phyloP scores from a whole-genome alignment of 2,113 vertebrate genomes.

The Dendrocopos noguchii region DNA sequence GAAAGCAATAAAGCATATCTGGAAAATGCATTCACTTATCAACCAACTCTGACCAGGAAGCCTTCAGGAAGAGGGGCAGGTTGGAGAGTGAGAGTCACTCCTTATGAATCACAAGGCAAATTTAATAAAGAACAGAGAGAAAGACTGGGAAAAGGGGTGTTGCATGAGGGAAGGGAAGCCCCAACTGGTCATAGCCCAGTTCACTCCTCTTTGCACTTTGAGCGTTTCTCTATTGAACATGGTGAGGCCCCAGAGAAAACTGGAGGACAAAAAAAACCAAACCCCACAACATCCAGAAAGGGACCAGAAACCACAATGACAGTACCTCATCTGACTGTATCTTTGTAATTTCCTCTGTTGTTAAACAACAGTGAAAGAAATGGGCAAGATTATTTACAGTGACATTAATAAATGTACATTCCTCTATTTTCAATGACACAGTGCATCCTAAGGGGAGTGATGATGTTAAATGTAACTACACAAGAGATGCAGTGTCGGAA shows the following conservation, averaged over 20 bases:
- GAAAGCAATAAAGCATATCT: no score
- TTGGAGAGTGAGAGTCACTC: no score
- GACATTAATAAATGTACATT: not conserved
- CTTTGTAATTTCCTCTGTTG: conserved; percentile 91
- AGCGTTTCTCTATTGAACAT: not conserved
- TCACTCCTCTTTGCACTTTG: not conserved
- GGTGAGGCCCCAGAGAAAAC: not conserved
- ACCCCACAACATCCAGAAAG: not conserved
- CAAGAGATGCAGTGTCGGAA: not conserved
- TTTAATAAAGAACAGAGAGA: no score
- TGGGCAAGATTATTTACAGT: not conserved
- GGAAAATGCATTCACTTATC: no score
- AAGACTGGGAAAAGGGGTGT: not conserved
- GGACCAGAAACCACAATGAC: not conserved
- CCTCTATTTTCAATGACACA: not conserved
- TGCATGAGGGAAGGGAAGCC: not conserved
- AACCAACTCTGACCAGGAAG: no score
- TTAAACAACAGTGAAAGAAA: not conserved
- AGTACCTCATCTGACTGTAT: conserved; percentile 91
- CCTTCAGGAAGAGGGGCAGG: no score
- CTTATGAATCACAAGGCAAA: no score
- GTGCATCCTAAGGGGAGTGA: not conserved
- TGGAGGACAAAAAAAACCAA: not conserved
- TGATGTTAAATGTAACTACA: not conserved
- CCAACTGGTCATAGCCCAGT: fast-evolving